phyloP scores from a whole-genome alignment of 2,113 vertebrate species.

The Ciconia boyciana region DNA sequence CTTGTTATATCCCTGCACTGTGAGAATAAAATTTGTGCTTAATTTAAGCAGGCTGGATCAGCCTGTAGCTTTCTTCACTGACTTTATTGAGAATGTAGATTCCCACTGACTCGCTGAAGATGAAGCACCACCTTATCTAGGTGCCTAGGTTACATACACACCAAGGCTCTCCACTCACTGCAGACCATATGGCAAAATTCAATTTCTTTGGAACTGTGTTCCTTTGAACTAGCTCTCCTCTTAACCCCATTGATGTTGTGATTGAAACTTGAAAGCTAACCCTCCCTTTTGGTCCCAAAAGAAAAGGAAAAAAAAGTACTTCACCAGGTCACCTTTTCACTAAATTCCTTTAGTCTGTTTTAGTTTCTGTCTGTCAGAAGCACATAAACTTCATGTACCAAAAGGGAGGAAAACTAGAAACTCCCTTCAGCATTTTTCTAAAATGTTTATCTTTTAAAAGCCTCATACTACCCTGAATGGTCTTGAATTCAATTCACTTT shows the following conservation, averaged over 20 bases:
- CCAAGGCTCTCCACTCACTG: background rate
- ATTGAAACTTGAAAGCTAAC: conserved; percentile 28
- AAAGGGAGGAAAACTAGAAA: background rate
- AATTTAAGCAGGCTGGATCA: background rate
- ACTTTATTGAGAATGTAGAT: background rate
- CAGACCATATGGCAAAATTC: conserved; percentile 43
- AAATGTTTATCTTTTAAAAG: background rate
- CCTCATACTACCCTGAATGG: background rate
- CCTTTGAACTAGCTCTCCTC: conserved; percentile 56
- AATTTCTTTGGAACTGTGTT: conserved; percentile 48
- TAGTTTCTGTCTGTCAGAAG: conserved; percentile 26
- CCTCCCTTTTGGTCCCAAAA: background rate
- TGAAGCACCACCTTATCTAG: background rate
- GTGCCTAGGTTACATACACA: background rate
- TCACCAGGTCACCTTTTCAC: background rate
- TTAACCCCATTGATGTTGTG: background rate
- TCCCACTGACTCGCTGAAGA: background rate
- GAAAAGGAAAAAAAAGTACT: background rate
- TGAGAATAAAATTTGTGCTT: background rate
- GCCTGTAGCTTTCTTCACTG: background rate
- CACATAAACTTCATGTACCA: conserved; percentile 17
- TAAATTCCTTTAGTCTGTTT: background rate
- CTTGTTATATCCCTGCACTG: background rate
- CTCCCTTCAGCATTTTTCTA: conserved; percentile 37
- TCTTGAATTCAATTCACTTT: background rate